phyloP scores from a whole-genome alignment of 2,888 invertebrate species.

The Malacosoma neustria region DNA sequence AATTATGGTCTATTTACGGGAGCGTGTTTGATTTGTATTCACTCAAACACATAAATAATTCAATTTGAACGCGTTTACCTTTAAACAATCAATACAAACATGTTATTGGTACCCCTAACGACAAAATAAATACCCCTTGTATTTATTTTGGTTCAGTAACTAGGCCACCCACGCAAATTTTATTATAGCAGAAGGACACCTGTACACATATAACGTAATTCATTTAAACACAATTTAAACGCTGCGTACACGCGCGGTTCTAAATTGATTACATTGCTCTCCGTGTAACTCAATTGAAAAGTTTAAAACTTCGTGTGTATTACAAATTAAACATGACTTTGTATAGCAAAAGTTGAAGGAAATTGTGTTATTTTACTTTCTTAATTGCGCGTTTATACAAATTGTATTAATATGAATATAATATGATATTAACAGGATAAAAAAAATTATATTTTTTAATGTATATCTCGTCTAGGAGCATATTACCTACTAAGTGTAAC shows the following conservation, averaged over 20 bases:
- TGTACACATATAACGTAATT: neutral
- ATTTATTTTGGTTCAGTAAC: neutral
- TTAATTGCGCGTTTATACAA: neutral
- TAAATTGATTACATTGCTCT: no score
- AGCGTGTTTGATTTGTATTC: neutral
- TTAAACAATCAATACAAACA: neutral
- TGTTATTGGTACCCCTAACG: neutral
- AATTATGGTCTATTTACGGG: neutral
- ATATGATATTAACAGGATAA: no score
- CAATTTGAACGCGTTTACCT: neutral
- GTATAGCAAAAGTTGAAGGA: neutral
- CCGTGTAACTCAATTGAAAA: neutral
- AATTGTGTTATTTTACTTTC: neutral
- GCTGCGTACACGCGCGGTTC: neutral
- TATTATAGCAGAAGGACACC: neutral
- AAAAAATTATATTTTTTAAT: no score
- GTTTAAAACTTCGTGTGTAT: neutral
- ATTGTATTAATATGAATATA: no score
- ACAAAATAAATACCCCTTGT: neutral
- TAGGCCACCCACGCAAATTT: neutral
- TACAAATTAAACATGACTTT: neutral
- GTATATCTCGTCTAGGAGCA: no score
- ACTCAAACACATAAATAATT: neutral
- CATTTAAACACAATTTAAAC: neutral
- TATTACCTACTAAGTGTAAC: no score